phyloP scores from a whole-genome alignment of 2,888 invertebrate genomes.

The Ypsolopha scabrella region DNA sequence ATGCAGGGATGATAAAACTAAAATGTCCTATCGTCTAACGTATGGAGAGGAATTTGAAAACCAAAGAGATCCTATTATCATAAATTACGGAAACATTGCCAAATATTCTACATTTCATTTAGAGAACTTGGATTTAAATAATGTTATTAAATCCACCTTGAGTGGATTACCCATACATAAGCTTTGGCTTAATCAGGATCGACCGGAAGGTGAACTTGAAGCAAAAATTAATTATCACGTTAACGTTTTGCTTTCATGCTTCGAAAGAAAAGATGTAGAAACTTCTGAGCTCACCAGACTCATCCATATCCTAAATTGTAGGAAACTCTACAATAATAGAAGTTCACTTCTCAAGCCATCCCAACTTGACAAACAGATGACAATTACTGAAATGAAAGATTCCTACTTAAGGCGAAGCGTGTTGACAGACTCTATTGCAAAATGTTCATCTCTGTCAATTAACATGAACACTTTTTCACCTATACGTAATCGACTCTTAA shows the following conservation, averaged over 20 bases:
- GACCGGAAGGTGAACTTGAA: conserved; percentile 29
- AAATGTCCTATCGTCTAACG: conserved; percentile 41
- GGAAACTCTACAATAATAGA: conserved; percentile 51
- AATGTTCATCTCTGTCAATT: conserved; percentile 15
- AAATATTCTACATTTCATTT: conserved; percentile 49
- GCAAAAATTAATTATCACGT: conserved; percentile 53
- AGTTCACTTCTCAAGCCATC: conserved; percentile 44
- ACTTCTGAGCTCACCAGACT: conserved; percentile 43
- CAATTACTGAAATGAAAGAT: conserved; percentile 48
- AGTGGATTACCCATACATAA: conserved; percentile 42
- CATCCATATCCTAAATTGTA: conserved; percentile 46
- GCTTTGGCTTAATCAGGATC: conserved; percentile 32
- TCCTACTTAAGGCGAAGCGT: conserved; percentile 47
- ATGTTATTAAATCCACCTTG: conserved; percentile 34
- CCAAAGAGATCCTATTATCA: conserved; percentile 40
- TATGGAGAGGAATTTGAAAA: conserved; percentile 50
- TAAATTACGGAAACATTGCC: conserved; percentile 42
- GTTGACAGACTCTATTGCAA: conserved; percentile 42
- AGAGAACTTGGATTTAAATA: conserved; percentile 42
- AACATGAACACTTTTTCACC: too few relatives aligned
- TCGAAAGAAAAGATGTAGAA: conserved; percentile 47
- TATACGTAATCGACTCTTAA: too few relatives aligned
- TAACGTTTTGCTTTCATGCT: conserved; percentile 47
- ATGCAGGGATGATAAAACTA: conserved; percentile 30
- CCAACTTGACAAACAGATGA: conserved; percentile 18